Evolutionary conservation across 2,888 invertebrate species (phyloP).

Genomic region (Cheiracanthium punctorium): DNA sequence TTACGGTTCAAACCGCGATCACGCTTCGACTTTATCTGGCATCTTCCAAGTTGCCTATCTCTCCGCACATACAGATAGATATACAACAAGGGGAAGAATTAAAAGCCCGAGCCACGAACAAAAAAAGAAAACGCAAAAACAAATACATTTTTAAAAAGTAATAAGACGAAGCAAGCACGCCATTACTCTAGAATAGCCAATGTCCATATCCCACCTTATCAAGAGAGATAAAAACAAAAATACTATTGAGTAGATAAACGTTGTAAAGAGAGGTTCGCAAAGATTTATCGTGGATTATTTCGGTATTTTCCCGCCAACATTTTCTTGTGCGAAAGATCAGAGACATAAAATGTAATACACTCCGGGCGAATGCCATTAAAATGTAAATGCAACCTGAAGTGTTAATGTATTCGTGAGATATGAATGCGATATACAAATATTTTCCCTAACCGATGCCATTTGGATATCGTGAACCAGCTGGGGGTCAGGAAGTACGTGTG

Average conservation of each 20-base stretch:
- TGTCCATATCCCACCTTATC: neutral
- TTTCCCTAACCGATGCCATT: neutral
- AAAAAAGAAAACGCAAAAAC: conserved; percentile 22
- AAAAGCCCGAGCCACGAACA: conserved; percentile 31
- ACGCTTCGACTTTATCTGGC: conserved; percentile 25
- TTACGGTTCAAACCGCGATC: conserved; percentile 40
- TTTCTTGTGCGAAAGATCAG: neutral
- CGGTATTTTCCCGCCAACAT: neutral
- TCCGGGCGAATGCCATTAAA: neutral
- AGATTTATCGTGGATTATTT: conserved; percentile 11
- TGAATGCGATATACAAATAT: neutral
- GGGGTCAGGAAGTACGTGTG: too few relatives aligned
- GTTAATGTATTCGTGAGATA: conserved; percentile 8
- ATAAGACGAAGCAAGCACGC: neutral
- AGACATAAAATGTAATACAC: too few relatives aligned
- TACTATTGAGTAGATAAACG: neutral
- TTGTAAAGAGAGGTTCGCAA: neutral
- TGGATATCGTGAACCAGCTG: neutral
- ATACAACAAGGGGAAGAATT: neutral
- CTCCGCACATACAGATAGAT: neutral
- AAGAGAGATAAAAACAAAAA: neutral
- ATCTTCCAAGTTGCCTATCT: too few relatives aligned
- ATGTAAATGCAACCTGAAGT: neutral
- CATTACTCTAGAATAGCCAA: neutral
- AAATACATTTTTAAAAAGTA: conserved; percentile 38